Evolutionary conservation across 1,140 invertebrate genomes (phyloP).

Genomic region (Thrips palmi): DNA sequence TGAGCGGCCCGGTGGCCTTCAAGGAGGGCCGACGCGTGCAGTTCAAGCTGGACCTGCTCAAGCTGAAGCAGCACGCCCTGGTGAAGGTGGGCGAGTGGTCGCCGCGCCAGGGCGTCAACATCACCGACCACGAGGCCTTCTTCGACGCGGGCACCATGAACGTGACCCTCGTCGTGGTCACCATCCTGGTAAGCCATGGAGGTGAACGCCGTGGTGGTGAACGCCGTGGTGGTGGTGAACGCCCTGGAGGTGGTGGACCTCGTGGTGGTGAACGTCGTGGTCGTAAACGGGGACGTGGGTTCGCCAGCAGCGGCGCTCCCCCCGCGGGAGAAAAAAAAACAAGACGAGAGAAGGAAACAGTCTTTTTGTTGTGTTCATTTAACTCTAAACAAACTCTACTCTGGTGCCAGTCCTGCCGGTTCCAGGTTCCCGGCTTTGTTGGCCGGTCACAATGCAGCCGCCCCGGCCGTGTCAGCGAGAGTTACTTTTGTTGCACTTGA

Average conservation of each 20-base stretch:
- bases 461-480: no score
- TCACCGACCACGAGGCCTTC: conserved; percentile 35
- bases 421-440: no score
- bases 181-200: conserved; percentile 35
- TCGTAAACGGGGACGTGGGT: no score
- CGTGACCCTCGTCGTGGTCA: conserved; percentile 44
- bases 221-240: no score
- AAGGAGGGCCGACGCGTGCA: conserved; percentile 52
- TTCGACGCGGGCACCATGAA: conserved; percentile 37
- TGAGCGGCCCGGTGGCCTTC: conserved; percentile 60
- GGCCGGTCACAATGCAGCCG: no score
- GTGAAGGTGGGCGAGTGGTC: conserved; percentile 50
- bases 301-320: no score
- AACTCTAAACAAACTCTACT: no score
- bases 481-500: no score
- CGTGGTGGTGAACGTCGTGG: neutral
- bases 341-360: neutral
- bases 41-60: conserved; percentile 59
- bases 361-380: neutral
- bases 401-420: no score
- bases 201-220: no score
- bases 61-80: conserved; percentile 48
- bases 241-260: no score
- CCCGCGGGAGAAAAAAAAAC: no score
- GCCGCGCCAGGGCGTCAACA: conserved; percentile 31